These are phyloP conservation scores for Danio tinwini DNA, from an alignment of 2,797 vertebrate species.

Conservation along the genomic window DNA sequence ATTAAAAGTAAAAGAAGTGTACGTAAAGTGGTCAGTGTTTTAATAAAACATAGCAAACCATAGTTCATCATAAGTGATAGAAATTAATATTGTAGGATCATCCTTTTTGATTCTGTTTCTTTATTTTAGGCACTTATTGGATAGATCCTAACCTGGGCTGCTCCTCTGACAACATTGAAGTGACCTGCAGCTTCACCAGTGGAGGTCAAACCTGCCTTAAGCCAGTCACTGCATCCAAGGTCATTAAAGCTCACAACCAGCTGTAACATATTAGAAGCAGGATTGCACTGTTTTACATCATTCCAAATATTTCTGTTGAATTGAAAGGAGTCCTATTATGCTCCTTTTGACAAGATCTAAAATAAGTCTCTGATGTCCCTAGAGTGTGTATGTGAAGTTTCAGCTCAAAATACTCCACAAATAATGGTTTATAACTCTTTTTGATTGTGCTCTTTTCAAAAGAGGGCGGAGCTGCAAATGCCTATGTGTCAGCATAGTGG, in stretches of 20 bases:
- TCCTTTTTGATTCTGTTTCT: not conserved
- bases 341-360: too few relatives aligned
- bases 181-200: slow-evolving; percentile 90
- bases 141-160: slow-evolving; percentile 97
- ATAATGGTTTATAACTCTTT: too few relatives aligned
- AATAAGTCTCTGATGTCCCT: too few relatives aligned
- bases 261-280: not conserved
- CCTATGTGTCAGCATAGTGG: too few relatives aligned
- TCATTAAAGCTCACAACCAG: slow-evolving; percentile 61
- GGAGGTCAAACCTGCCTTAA: slow-evolving; percentile 95
- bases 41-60: not conserved
- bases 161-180: slow-evolving; percentile 90
- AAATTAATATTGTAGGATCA: not conserved
- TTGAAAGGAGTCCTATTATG: not conserved
- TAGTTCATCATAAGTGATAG: not conserved
- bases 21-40: too few relatives aligned
- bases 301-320: not conserved
- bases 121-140: slow-evolving; percentile 89
- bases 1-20: too few relatives aligned
- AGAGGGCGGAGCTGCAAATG: too few relatives aligned
- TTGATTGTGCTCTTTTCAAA: too few relatives aligned
- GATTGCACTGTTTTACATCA: not conserved
- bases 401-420: too few relatives aligned
- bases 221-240: slow-evolving; percentile 91
- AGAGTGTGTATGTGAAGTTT: too few relatives aligned